Base-by-base conservation (phyloP, 2,797 vertebrate species). In the Sebastes taczanowskii region DNA sequence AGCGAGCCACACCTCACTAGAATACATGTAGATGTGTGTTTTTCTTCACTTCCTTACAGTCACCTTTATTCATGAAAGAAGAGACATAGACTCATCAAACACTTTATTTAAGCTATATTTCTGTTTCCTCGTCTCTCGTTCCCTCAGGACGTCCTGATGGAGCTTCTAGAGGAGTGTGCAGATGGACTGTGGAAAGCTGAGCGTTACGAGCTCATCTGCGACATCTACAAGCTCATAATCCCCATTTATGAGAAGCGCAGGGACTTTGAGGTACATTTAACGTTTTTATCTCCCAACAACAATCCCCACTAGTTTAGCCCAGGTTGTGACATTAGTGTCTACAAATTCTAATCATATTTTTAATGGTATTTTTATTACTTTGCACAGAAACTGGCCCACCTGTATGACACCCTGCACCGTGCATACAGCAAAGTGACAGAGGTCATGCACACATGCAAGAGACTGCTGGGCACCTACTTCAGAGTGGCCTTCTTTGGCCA, bases 401-500 rank as follows among this genome's bases (percentile, higher is more conserved):
- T 99, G 22, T 99, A 99, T 78, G 98, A 99, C 93, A 99, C 97
- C 0, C 95, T 99, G 59, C 98, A 99, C 88, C 97, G 97, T 5
- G 98, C 98, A 0, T 99, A 99, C 93, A 99, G 98, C 89, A 99
- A 99, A 93, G 98, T 99, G 65, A 98, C 98, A 0, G 98, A 99
- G 93, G 98, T 99, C 88, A 99, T 98, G 97, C 98, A 99, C 88
- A 97, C 98, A 0, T 97, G 98, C 85, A 99, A 96, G 89, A 95
- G 98, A 77, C 91, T 99, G 62, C 95, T 99, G 85, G 98, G 98
- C 55, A 99, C 98, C 4, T 99, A 97, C 93, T 99, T 99, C 95
- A 96, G 98, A 93, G 98, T 99, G 88, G 98, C 98, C 6, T 99
- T 99, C 95, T 99, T 99, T 71, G 98, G 98, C 68, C 98, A 99